Conservation (phyloP, 2,888 invertebrate species). For the Hylaea fasciaria region DNA sequence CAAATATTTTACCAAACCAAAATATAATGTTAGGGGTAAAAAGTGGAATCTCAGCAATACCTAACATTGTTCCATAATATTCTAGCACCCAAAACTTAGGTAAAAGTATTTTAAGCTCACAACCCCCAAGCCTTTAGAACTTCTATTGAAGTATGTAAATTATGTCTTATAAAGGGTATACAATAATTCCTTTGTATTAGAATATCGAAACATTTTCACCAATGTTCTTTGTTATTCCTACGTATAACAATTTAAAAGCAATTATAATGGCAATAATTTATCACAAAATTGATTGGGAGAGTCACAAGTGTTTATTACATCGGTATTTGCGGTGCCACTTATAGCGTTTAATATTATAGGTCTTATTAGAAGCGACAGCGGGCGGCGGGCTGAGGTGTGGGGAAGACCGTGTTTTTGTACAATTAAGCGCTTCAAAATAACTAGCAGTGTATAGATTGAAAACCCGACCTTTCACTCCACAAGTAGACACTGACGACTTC, state of each 20-base stretch:
- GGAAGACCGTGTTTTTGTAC: too few relatives aligned
- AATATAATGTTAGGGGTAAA: not conserved
- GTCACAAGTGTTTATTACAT: conserved; percentile 17
- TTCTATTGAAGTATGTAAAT: conserved; percentile 7
- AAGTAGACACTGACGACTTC: too few relatives aligned
- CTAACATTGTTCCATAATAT: conserved; percentile 3
- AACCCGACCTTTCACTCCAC: too few relatives aligned
- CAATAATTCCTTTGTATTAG: conserved; percentile 8
- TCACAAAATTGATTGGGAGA: conserved; percentile 12
- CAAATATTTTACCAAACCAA: too few relatives aligned
- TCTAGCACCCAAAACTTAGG: not conserved
- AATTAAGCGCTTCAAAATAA: too few relatives aligned
- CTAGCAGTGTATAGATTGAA: too few relatives aligned
- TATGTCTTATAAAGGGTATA: not conserved
- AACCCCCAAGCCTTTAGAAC: conserved; percentile 4
- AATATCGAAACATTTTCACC: not conserved
- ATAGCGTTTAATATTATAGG: not conserved
- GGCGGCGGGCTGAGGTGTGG: not conserved
- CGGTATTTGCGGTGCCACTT: conserved; percentile 3
- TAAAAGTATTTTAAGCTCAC: not conserved
- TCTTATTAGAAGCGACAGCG: not conserved
- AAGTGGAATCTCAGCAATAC: not conserved
- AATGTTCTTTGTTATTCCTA: not conserved
- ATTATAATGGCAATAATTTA: conserved; percentile 15
- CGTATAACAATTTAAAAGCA: conserved; percentile 11